Evolutionary conservation across 2,797 vertebrate species (phyloP), one percentile per base, ranked within the genome.

Genomic region (Sphenopsis melanotis): DNA sequence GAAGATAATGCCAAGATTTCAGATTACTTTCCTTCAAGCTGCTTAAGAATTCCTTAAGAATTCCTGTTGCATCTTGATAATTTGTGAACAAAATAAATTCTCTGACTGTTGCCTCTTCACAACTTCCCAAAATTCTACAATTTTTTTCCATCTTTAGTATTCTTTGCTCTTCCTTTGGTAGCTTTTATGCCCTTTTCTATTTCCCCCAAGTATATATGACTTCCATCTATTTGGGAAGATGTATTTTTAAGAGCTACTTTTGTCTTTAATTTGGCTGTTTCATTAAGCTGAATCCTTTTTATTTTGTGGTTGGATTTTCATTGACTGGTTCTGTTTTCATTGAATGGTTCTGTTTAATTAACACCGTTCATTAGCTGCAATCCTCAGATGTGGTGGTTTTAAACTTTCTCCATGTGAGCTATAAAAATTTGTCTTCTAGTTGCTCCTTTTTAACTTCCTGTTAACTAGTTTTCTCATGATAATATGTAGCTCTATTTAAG

Each of bases 301-400:
- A 36, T 92, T 95, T 71, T 83, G 80, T 65, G 94, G 91, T 34
- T 87, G 39, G 4, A 9, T 80, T 94, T 93, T 94, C 72, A 68
- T 61, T 94, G 72, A 94, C 91, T 89, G 22, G 41, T 71, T 93
- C 82, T 74, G 20, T 87, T 94, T 95, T 94, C 65, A 57, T 71
- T 89, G 68, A 94, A 94, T 93, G 39, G 42, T 83, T 93, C 89
- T 68, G 69, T 90, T 91, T 80, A 94, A 96, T 96, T 96, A 96
- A 42, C 66, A 78, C 69, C 78, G n/a, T 91, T 90, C 64, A 83
- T 94, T 95, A 93, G 75, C 87, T 95, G 41, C 3, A 12, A 5
- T 91, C 55, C 65, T 96, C 93, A 94, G 93, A 96, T 96, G 95
- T 96, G 94, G 95, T 86, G 61, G 69, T 69, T 96, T 96, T 94